Evolutionary conservation across 2,888 invertebrate genomes (phyloP).

Genomic region (Tridacna crocea): DNA sequence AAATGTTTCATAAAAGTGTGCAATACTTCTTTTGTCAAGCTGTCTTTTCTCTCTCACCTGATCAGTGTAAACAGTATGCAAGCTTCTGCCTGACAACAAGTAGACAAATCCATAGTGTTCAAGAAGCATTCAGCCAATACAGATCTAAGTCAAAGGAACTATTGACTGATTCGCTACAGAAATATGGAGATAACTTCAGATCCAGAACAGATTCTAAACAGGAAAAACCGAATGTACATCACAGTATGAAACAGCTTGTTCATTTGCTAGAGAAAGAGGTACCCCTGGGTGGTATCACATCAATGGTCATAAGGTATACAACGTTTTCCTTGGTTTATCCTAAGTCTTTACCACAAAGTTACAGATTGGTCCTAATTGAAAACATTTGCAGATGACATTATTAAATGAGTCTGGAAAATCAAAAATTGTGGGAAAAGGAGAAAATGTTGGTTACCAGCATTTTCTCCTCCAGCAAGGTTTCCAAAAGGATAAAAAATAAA

Average conservation of each 20-base stretch:
- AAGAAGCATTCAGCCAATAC: conserved; percentile 44
- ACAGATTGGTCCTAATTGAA: too few relatives aligned
- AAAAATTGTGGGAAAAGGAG: background rate
- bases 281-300: conserved; percentile 71
- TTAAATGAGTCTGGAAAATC: background rate
- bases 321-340: too few relatives aligned
- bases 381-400: background rate
- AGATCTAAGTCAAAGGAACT: conserved; percentile 1
- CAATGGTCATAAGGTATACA: conserved; percentile 67
- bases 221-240: conserved; percentile 70
- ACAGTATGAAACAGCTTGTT: conserved; percentile 75
- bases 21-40: conserved; percentile 66
- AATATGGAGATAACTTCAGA: conserved; percentile 21
- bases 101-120: conserved; percentile 59
- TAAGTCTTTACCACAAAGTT: too few relatives aligned
- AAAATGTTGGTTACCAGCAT: too few relatives aligned
- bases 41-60: conserved; percentile 61
- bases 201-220: conserved; percentile 39
- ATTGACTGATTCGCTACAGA: conserved; percentile 3
- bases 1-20: conserved; percentile 67
- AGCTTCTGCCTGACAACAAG: conserved; percentile 59
- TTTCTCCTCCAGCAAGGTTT: too few relatives aligned
- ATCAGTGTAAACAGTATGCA: conserved; percentile 59
- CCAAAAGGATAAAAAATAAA: too few relatives aligned
- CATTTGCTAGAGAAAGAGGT: conserved; percentile 71